Percentiles rank a stretch among this genome's conserved stretches.
Evolutionary conservation across 2,797 vertebrate genomes (phyloP).

Genomic region (Xyrichtys novacula): DNA sequence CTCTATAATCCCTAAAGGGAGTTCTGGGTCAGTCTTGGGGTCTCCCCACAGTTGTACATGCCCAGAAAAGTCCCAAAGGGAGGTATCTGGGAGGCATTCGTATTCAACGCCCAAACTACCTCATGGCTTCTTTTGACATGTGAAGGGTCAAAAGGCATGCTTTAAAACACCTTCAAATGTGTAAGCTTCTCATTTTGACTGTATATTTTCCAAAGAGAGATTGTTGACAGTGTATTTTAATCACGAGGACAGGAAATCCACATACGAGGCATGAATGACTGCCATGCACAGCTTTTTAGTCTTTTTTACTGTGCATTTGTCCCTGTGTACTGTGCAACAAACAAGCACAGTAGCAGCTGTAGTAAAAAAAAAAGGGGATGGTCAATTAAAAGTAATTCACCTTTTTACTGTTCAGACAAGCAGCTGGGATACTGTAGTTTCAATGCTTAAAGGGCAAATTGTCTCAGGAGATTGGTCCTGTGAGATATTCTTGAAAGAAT

Average conservation of each 20-base stretch:
- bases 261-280: no score
- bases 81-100: background rate
- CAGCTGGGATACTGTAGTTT: background rate
- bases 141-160: background rate
- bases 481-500: conserved; percentile 12
- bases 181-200: background rate
- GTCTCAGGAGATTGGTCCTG: conserved; percentile 24
- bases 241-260: no score
- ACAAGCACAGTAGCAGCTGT: background rate
- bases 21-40: background rate
- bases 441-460: conserved; percentile 36
- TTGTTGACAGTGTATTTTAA: no score
- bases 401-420: conserved; percentile 16
- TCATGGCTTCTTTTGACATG: background rate
- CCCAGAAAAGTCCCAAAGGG: background rate
- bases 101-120: background rate
- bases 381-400: conserved; percentile 10
- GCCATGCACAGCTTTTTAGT: background rate
- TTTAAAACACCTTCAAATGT: background rate
- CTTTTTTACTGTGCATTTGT: no score
- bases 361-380: background rate
- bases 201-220: no score
- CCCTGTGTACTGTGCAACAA: no score
- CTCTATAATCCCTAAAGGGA: background rate
- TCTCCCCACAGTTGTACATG: background rate